These are phyloP conservation scores for Baronia brevicornis DNA, from an alignment of 2,888 invertebrate genomes.

Conservation along the genomic window DNA sequence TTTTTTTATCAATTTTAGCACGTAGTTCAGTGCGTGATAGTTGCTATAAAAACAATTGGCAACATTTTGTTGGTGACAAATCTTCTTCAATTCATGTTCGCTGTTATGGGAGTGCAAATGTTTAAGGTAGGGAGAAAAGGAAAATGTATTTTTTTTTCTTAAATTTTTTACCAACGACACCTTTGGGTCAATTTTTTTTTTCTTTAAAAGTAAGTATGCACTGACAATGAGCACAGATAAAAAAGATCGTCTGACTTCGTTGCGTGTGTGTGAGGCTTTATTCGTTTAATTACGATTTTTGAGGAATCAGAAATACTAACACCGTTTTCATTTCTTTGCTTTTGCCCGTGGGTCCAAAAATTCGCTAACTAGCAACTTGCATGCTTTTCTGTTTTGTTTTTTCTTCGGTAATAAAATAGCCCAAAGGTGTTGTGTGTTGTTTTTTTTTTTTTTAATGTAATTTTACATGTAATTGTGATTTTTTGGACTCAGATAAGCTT, in stretches of 20 bases:
- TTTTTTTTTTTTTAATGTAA: conserved; percentile 21
- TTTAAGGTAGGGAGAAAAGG: conserved; percentile 92
- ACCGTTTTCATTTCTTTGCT: conserved; percentile 31
- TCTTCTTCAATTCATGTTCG: conserved; percentile 99
- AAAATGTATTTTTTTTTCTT: conserved; percentile 17
- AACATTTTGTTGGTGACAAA: conserved; percentile 99
- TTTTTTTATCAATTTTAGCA: conserved; percentile 80
- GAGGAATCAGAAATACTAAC: conserved; percentile 46
- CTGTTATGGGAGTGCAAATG: conserved; percentile 99
- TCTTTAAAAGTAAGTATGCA: conserved; percentile 45
- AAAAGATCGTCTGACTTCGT: conserved; percentile 47
- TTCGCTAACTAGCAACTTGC: conserved; percentile 43
- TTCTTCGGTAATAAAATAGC: conserved; percentile 31
- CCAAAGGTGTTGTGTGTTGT: conserved; percentile 69
- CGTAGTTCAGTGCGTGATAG: conserved; percentile 99
- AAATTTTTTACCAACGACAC: conserved; percentile 42
- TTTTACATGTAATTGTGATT: conserved; percentile 35
- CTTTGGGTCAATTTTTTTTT: conserved; percentile 54
- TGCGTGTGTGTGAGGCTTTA: conserved; percentile 53
- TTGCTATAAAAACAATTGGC: conserved; percentile 98
- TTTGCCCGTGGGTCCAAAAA: conserved; percentile 65
- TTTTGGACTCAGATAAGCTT: conserved; percentile 70
- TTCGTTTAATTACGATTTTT: conserved; percentile 29
- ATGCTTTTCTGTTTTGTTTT: conserved; percentile 31
- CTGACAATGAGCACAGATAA: conserved; percentile 14